These are phyloP conservation scores for Hyles lineata DNA, from an alignment of 2,888 invertebrate species.

Conservation along the genomic window DNA sequence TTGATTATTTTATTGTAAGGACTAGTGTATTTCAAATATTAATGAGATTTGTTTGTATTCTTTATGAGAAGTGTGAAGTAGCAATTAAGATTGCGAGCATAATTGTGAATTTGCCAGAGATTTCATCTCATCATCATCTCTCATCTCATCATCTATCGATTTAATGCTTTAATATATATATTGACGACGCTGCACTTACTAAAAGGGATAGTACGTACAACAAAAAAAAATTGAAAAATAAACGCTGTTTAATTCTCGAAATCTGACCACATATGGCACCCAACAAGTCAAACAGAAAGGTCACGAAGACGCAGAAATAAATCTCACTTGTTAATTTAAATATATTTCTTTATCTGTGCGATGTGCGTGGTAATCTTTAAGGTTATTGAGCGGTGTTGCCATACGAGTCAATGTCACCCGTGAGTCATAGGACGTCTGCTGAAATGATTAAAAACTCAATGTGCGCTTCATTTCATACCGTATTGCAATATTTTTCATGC, in stretches of 20 bases:
- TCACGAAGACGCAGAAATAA: neutral
- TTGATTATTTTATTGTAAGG: neutral
- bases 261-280: too few species aligned
- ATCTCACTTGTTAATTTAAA: conserved; percentile 11
- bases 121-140: too few species aligned
- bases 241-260: neutral
- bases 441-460: conserved; percentile 20
- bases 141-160: too few species aligned
- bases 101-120: too few species aligned
- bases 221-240: too few species aligned
- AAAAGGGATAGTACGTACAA: too few species aligned
- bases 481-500: neutral
- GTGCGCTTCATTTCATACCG: neutral
- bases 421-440: conserved; percentile 28
- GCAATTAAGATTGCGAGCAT: neutral
- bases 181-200: too few species aligned
- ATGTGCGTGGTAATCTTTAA: neutral
- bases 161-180: too few species aligned
- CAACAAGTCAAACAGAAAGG: neutral
- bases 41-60: neutral
- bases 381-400: conserved; percentile 21
- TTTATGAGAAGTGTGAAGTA: neutral
- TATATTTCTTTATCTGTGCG: neutral
- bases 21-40: neutral
- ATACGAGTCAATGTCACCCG: conserved; percentile 37